Percentiles rank a stretch among this genome's conserved stretches.
Evolutionary conservation across 2,888 invertebrate species (phyloP).

Genomic region (Nemotelus pantherinus): DNA sequence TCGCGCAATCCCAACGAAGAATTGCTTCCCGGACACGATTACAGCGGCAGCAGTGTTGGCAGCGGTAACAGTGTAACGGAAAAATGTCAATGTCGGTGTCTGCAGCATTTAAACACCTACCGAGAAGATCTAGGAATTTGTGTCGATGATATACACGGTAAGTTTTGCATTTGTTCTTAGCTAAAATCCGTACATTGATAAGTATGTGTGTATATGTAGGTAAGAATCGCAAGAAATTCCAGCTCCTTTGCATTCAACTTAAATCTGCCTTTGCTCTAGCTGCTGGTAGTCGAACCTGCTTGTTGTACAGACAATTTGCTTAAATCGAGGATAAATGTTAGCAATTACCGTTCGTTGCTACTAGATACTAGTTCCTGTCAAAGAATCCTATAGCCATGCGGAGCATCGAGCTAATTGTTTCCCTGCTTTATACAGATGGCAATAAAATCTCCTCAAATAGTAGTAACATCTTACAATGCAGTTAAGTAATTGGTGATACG

Average conservation of each 20-base stretch:
- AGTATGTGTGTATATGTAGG: too few species aligned
- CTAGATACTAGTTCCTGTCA: background rate
- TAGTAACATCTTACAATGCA: too few species aligned
- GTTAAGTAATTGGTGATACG: too few species aligned
- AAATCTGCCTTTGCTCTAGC: background rate
- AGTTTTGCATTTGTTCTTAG: constrained; percentile 55
- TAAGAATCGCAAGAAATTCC: too few species aligned
- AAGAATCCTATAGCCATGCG: too few species aligned
- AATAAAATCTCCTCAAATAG: background rate
- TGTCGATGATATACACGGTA: constrained; percentile 87
- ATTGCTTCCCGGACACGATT: constrained; percentile 26
- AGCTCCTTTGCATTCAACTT: background rate
- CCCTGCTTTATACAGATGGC: background rate
- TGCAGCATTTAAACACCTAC: constrained; percentile 79
- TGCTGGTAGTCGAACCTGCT: background rate
- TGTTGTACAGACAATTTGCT: background rate
- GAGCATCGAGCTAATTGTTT: too few species aligned
- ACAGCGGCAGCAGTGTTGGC: constrained; percentile 8
- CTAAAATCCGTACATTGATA: background rate
- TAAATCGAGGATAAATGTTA: constrained; percentile 26
- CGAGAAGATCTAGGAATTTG: constrained; percentile 86
- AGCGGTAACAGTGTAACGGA: constrained; percentile 45
- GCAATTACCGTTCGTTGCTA: constrained; percentile 25
- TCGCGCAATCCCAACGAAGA: background rate
- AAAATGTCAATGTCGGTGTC: constrained; percentile 80